A percentile compares a stretch with the other conserved stretches of the same genome.
Conservation (phyloP, 1,140 invertebrate genomes). For the Hypothenemus hampei region DNA sequence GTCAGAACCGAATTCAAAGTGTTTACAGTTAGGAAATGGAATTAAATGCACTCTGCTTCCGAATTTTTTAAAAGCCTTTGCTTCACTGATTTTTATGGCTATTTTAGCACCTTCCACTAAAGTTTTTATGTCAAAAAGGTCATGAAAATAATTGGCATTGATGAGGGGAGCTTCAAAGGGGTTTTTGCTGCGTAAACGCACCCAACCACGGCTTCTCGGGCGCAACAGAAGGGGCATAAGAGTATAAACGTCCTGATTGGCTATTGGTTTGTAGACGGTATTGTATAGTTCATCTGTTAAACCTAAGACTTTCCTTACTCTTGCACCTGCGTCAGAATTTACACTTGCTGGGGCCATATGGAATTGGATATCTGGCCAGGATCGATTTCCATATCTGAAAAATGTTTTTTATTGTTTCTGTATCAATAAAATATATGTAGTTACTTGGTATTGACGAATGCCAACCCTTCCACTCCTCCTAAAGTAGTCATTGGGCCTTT, state of each 20-base stretch:
- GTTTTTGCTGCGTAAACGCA: constrained; percentile 68
- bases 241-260: constrained; percentile 66
- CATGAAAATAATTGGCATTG: constrained; percentile 82
- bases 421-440: not conserved
- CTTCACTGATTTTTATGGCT: constrained; percentile 64
- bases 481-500: constrained; percentile 78
- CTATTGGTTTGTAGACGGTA: constrained; percentile 68
- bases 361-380: constrained; percentile 80
- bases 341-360: constrained; percentile 84
- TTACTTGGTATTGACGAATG: constrained; percentile 68
- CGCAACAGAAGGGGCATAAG: constrained; percentile 76
- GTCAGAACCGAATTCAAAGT: constrained; percentile 67
- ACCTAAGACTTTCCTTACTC: constrained; percentile 73
- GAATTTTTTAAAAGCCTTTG: constrained; percentile 75
- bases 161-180: constrained; percentile 82
- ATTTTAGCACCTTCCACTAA: constrained; percentile 76
- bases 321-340: constrained; percentile 69
- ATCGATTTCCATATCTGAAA: constrained; percentile 50
- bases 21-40: constrained; percentile 73
- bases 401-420: constrained; percentile 3
- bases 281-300: constrained; percentile 77
- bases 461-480: constrained; percentile 79
- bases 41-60: constrained; percentile 67
- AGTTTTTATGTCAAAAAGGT: constrained; percentile 69
- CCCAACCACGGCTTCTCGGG: constrained; percentile 72